phyloP scores from a whole-genome alignment of 2,888 invertebrate genomes.

The Drosophila picticornis region DNA sequence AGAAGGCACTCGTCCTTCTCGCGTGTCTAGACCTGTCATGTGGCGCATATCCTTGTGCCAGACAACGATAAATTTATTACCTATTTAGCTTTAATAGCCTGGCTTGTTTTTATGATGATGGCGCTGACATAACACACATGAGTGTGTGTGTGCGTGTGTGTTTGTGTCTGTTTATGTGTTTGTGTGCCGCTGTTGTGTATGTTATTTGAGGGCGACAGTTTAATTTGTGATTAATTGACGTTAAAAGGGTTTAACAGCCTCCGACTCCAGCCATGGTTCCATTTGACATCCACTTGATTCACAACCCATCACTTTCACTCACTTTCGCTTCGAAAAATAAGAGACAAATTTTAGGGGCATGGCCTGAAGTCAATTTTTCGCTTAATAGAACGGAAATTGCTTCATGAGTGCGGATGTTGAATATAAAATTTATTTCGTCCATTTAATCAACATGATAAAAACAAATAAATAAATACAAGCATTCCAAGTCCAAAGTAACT shows the following conservation, averaged over 20 bases:
- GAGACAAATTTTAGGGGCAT: constrained; percentile 10
- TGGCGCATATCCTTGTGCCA: constrained; percentile 67
- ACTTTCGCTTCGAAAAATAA: constrained; percentile 34
- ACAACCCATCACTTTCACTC: constrained; percentile 69
- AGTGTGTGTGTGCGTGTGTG: constrained; percentile 7
- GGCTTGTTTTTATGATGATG: constrained; percentile 77
- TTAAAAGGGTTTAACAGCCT: constrained; percentile 77
- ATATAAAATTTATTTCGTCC: constrained; percentile 62
- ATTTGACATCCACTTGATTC: constrained; percentile 56
- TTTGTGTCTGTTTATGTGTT: constrained; percentile 9
- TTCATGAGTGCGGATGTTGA: constrained; percentile 68
- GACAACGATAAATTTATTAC: constrained; percentile 76
- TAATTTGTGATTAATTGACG: constrained; percentile 81
- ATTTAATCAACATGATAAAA: constrained; percentile 47
- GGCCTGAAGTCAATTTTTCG: constrained; percentile 65
- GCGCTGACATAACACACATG: constrained; percentile 46
- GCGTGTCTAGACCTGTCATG: constrained; percentile 64
- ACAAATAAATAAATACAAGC: constrained; percentile 21
- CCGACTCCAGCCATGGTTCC: constrained; percentile 10
- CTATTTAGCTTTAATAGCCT: constrained; percentile 79
- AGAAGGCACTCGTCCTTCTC: neutral
- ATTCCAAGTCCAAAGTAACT: neutral
- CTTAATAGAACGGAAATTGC: constrained; percentile 74
- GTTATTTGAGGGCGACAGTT: constrained; percentile 61
- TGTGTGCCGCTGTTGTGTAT: constrained; percentile 14